A percentile compares a stretch with the other conserved stretches of the same genome.
These are phyloP conservation scores for Nemotelus nigrinus DNA, from an alignment of 2,888 invertebrate species.

Conservation along the genomic window DNA sequence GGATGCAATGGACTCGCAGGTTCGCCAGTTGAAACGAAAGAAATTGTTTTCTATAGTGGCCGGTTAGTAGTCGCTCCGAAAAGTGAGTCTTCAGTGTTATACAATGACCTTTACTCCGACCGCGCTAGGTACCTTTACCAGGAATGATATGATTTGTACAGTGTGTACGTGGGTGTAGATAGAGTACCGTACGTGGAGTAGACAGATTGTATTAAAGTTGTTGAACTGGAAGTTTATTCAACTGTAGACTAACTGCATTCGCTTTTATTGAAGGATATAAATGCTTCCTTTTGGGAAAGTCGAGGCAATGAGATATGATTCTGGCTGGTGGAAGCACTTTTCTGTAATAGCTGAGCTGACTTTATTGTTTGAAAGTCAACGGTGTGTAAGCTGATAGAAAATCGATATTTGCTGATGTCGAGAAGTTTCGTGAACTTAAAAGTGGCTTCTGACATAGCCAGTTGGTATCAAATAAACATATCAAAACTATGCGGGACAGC, in stretches of 20 bases:
- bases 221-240: constrained; percentile 20
- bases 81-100: not conserved
- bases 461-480: too few relatives aligned
- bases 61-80: constrained; percentile 8
- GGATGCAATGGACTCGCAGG: constrained; percentile 8
- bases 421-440: too few relatives aligned
- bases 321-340: too few relatives aligned
- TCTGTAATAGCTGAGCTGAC: too few relatives aligned
- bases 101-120: constrained; percentile 16
- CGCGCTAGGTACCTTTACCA: not conserved
- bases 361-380: too few relatives aligned
- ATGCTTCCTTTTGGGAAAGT: not conserved
- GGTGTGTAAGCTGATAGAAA: too few relatives aligned
- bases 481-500: too few relatives aligned
- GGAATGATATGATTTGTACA: not conserved
- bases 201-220: constrained; percentile 7
- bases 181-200: not conserved
- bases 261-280: constrained; percentile 24
- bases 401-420: too few relatives aligned
- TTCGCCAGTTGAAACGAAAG: constrained; percentile 29
- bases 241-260: not conserved
- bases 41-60: constrained; percentile 26
- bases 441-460: too few relatives aligned
- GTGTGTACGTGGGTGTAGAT: not conserved
- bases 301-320: too few relatives aligned